Evolutionary conservation across 2,888 invertebrate genomes (phyloP).

Genomic region (Campoletis raptor): DNA sequence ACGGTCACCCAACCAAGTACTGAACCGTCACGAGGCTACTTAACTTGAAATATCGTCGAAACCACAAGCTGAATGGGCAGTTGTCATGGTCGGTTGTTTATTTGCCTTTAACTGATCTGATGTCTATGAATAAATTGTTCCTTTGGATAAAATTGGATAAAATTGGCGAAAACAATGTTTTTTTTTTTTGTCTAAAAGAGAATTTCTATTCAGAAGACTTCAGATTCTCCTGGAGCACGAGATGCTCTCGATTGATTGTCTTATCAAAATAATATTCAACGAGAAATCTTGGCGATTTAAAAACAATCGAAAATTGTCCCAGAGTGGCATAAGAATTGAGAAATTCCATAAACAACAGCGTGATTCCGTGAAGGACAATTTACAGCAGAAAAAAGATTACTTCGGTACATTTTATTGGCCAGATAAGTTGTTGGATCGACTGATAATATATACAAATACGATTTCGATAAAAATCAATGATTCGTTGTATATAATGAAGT

Average conservation of each 20-base stretch:
- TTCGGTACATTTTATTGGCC: neutral
- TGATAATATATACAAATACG: conserved; percentile 5
- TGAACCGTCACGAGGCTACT: no score
- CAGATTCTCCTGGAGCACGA: neutral
- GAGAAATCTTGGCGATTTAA: neutral
- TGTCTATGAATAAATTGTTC: neutral
- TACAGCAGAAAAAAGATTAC: neutral
- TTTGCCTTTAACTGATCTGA: neutral
- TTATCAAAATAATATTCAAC: neutral
- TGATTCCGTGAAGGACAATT: neutral
- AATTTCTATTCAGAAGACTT: neutral
- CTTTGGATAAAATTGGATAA: neutral
- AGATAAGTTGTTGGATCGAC: neutral
- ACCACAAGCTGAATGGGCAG: no score
- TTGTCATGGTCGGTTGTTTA: neutral
- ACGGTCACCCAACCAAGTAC: no score
- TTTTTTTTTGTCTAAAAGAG: neutral
- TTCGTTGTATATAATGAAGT: conserved; percentile 7
- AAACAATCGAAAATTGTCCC: neutral
- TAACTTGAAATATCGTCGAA: no score
- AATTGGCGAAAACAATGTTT: neutral
- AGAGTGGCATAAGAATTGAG: neutral
- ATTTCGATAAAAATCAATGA: conserved; percentile 16
- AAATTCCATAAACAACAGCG: neutral
- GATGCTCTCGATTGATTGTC: neutral